Base-by-base conservation (phyloP, 2,113 vertebrate genomes). In the Zosterops hypoxanthus region DNA sequence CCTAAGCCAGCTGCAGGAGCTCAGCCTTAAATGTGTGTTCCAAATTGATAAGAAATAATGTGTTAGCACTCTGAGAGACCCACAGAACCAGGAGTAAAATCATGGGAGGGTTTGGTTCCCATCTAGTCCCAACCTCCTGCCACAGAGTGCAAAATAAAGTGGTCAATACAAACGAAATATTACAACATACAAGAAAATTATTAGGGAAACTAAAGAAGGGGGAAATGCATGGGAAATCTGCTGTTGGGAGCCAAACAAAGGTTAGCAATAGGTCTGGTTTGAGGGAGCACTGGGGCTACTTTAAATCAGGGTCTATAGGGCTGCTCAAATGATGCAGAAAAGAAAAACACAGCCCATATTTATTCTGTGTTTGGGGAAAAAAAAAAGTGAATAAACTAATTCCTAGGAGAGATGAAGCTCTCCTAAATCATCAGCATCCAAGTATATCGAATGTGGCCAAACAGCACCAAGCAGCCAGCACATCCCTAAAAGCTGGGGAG, bases 21-120 rank as follows among this genome's bases (percentile, higher is more conserved):
- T 94, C 49, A 28, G 17, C 49, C 61, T 64, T 69, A 64, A 52
- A 76, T 13, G 14, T 6, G 14, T 1, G 7, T 31, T 82, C 70
- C 55, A n/a, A 56, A 4, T 3, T 57, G 42, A 29, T 4, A 46
- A 59, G 50, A 49, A 79, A 63, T 14, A 75, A 59, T 1, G 13
- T 5, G 3, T 36, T n/a, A 42, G 12, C 20, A 50, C 0, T 0
- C 24, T 33, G 33, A 42, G 42, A 78, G 66, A 44, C 64, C 49
- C 81, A 28, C 2, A 17, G 63, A 82, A 60, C 31, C 77, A 77
- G 77, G 34, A 60, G 52, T 39, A 87, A 59, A 69, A 34, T 63
- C 22, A 33, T 16, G 12, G 34, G n/a, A 77, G 25, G 31, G 21
- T 49, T 49, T 90, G 63, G 41, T 22, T 36, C 56, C 41, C 56